These are phyloP conservation scores for Caenorhabditis angaria DNA, from an alignment of 2,888 invertebrate species.

Conservation along the genomic window DNA sequence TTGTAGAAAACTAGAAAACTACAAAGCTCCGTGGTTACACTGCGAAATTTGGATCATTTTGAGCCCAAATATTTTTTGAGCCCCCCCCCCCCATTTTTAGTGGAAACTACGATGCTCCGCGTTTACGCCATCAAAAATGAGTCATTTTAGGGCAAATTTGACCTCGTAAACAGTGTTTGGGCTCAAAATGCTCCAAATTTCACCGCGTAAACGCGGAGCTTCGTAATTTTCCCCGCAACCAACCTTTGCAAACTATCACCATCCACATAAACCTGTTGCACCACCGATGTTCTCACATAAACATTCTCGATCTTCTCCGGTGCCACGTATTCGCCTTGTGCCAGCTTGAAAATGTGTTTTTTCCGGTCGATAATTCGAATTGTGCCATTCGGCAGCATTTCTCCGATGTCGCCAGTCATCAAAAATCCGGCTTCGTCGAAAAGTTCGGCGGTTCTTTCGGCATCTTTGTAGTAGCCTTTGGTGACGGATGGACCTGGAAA, in stretches of 20 bases:
- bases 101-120: too few species aligned
- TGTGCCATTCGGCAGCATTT: conserved; percentile 72
- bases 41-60: too few species aligned
- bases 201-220: not conserved
- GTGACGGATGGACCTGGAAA: conserved; percentile 62
- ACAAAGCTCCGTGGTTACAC: too few species aligned
- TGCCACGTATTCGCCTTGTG: conserved; percentile 94
- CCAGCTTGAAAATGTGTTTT: conserved; percentile 67
- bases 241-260: conserved; percentile 73
- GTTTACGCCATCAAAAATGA: too few species aligned
- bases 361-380: conserved; percentile 75
- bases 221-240: not conserved
- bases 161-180: not conserved
- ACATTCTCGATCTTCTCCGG: conserved; percentile 91
- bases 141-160: too few species aligned
- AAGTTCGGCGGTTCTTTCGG: conserved; percentile 87
- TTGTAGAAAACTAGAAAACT: too few species aligned
- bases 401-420: conserved; percentile 68
- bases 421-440: conserved; percentile 81
- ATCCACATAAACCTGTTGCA: conserved; percentile 74
- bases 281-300: conserved; percentile 72
- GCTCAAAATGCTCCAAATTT: not conserved
- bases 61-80: too few species aligned
- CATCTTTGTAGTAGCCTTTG: conserved; percentile 76
- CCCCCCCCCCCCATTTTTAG: too few species aligned